phyloP scores from a whole-genome alignment of 1,140 invertebrate genomes.

The Drosophila persimilis region DNA sequence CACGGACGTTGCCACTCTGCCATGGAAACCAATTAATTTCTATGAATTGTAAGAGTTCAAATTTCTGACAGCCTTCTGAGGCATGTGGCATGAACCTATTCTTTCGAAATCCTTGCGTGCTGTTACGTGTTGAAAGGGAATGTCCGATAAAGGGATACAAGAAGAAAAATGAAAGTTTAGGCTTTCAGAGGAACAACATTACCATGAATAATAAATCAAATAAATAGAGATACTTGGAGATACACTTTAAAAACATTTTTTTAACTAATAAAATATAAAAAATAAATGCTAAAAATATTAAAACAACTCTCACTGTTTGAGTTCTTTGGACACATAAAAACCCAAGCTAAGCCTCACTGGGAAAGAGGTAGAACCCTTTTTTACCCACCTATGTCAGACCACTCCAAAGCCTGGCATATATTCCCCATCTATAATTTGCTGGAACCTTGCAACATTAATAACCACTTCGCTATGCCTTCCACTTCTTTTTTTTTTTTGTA shows the following conservation, averaged over 20 bases:
- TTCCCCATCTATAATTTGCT: too few species aligned
- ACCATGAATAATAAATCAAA: too few species aligned
- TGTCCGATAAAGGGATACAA: slow-evolving; percentile 25
- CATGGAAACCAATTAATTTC: slow-evolving; percentile 75
- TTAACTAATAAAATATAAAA: too few species aligned
- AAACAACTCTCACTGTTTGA: too few species aligned
- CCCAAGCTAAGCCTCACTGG: too few species aligned
- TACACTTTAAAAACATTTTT: too few species aligned
- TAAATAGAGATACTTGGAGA: too few species aligned
- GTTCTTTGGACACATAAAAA: too few species aligned
- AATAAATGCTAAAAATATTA: too few species aligned
- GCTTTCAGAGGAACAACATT: neutral
- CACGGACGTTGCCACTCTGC: slow-evolving; percentile 38
- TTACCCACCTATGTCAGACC: too few species aligned
- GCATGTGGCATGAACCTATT: slow-evolving; percentile 50
- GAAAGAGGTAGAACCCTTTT: too few species aligned
- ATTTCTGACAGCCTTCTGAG: slow-evolving; percentile 66
- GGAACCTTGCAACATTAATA: slow-evolving; percentile 7
- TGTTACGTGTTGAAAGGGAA: slow-evolving; percentile 46
- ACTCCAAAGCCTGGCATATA: too few species aligned
- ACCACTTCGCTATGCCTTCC: neutral
- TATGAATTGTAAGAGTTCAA: slow-evolving; percentile 74
- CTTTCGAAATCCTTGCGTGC: slow-evolving; percentile 43
- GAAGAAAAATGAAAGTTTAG: neutral
- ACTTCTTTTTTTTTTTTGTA: neutral